phyloP scores from a whole-genome alignment of 2,888 invertebrate species.

The Pammene aurita region DNA sequence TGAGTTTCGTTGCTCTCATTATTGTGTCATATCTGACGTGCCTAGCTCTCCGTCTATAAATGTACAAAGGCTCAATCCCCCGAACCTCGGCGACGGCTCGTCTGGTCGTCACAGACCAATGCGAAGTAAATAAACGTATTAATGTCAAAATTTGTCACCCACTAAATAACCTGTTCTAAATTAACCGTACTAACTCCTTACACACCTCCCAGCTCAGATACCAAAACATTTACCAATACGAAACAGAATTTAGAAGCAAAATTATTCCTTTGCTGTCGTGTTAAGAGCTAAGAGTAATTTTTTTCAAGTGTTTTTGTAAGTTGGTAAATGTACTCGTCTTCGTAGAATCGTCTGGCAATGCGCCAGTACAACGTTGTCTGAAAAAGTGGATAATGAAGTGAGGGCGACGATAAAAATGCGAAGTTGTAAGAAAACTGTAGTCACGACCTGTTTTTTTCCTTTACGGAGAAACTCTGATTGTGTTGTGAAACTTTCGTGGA shows the following conservation, averaged over 20 bases:
- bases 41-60: too few relatives aligned
- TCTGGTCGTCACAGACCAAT: slow-evolving; percentile 23
- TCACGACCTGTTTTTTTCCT: slow-evolving; percentile 20
- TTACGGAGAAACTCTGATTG: not conserved
- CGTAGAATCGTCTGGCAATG: slow-evolving; percentile 31
- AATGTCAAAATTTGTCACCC: slow-evolving; percentile 33
- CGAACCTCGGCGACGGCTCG: slow-evolving; percentile 28
- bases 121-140: slow-evolving; percentile 24
- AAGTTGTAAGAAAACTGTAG: slow-evolving; percentile 28
- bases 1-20: too few relatives aligned
- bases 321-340: slow-evolving; percentile 25
- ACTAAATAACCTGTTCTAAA: slow-evolving; percentile 35
- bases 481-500: slow-evolving; percentile 6
- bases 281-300: not conserved
- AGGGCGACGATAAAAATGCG: slow-evolving; percentile 26
- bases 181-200: slow-evolving; percentile 27
- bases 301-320: slow-evolving; percentile 1
- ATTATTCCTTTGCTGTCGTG: not conserved
- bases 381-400: slow-evolving; percentile 39
- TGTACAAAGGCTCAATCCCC: too few relatives aligned
- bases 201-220: slow-evolving; percentile 32
- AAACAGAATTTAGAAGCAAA: not conserved
- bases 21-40: too few relatives aligned
- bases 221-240: not conserved
- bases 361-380: slow-evolving; percentile 36